These are phyloP conservation scores for Urocitellus parryii DNA, from an alignment of 2,113 vertebrate genomes.

Conservation along the genomic window DNA sequence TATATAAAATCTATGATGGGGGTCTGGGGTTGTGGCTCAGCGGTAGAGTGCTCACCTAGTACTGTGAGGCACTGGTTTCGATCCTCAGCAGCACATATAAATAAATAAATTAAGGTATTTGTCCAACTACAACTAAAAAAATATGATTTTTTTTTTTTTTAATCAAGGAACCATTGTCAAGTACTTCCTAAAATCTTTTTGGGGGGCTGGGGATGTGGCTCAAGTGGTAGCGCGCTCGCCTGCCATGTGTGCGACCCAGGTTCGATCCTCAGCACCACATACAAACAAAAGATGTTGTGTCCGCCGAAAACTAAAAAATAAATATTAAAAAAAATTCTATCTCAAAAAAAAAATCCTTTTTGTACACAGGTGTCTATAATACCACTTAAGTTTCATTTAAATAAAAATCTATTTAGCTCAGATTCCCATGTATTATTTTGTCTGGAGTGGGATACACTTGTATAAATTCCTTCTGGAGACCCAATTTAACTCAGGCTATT, in stretches of 20 bases:
- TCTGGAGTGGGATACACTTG: background rate
- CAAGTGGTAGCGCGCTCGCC: too few species aligned
- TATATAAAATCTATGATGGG: background rate
- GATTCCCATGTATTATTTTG: conserved; percentile 3
- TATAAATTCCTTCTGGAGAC: background rate
- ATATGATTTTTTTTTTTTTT: background rate
- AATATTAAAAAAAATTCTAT: too few species aligned
- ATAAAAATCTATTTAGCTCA: conserved; percentile 21
- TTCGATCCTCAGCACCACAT: too few species aligned
- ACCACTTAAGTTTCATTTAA: conserved; percentile 28
- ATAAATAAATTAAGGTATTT: too few species aligned
- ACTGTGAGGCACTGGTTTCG: too few species aligned
- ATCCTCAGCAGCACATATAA: too few species aligned
- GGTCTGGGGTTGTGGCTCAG: too few species aligned
- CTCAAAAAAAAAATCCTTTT: background rate
- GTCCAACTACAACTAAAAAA: too few species aligned
- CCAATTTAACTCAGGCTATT: background rate
- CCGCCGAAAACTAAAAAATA: too few species aligned
- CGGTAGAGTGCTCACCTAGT: too few species aligned
- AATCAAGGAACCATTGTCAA: conserved; percentile 12
- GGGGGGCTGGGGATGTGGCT: background rate
- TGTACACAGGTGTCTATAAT: background rate
- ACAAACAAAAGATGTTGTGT: too few species aligned
- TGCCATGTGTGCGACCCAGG: too few species aligned
- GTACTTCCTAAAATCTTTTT: background rate